Base-by-base conservation (phyloP, 2,113 vertebrate genomes). In the Phaethon lepturus region DNA sequence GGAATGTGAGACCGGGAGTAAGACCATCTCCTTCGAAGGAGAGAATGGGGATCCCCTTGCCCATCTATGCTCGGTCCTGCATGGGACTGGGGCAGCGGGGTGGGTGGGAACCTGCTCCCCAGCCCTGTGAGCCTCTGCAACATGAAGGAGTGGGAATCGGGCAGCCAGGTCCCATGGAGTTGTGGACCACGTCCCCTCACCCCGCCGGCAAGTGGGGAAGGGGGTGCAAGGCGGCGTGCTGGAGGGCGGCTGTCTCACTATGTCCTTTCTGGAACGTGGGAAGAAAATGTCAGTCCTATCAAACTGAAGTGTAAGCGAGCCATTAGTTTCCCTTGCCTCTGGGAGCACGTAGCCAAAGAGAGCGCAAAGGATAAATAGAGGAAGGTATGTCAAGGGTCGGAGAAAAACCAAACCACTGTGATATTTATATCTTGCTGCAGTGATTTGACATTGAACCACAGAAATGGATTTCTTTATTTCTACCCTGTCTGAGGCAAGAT, bases 191-290 rank as follows among this genome's bases (percentile, higher is more conserved):
- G 29, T 33, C n/a, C 28, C 9, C 29, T 78, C 22, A 7, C 31
- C 40, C 0, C 13, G 44, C 3, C 1, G 1, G 49, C 13, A 63
- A 24, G 29, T 16, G 22, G 14, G 50, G 31, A 93, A 92, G 19
- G 11, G 33, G 31, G 7, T 2, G 8, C n/a, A 8, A 29, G 1
- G 4, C 1, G 4, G 3, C 0, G 0, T 56, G 24, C 49, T 62
- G 26, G 42, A 24, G 14, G 4, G 11, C 45, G 24, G 9, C 6
- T 67, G 23, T 50, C 53, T 86, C 15, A 6, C 31, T 56, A 2
- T 47, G 19, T 6, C 45, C 76, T 72, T 33, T 60, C 22, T 68
- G 40, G 38, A 45, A 20, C 10, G 7, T 19, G 40, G 40, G 38
- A 74, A 75, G 59, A 71, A 82, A 78, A 52, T n/a, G 7, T 45